Base-by-base conservation (phyloP, 2,113 vertebrate species). In the Anguilla rostrata region DNA sequence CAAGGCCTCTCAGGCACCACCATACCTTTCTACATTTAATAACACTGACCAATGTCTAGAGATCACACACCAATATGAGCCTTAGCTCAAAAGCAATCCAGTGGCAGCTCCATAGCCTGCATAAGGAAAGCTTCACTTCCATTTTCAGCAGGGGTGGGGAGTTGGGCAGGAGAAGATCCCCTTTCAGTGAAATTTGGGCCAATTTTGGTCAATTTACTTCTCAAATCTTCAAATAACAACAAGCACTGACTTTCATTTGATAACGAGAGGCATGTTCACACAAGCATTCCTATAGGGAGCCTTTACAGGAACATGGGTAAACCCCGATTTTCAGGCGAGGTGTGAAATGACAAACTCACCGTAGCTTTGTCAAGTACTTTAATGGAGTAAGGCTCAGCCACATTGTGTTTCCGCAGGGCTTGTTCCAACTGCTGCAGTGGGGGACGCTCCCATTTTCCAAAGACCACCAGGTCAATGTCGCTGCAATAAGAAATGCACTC, bases 361-460 rank as follows among this genome's bases (percentile, higher is more conserved):
- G 98, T 98, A 86, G 98, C 98, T 94, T 99, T 99, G 95, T 99
- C 98, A 84, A 99, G 96, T 90, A 99, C 98, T 97, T 99, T 99
- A 89, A 99, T 99, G 91, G 98, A 98, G 92, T 96, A 96, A 0
- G 98, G 97, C 90, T 99, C 97, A 0, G 98, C 98, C 92, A 99
- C 97, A 0, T 96, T 97, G 93, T 97, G 97, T 94, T 98, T 98
- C 87, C 97, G 96, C 81, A 99, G 95, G 82, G 97, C 98, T 91
- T 99, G 98, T 90, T 99, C 98, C 90, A 99, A 86, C 84, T 97
- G 95, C 88, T 98, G 98, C 78, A 99, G 92, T 5, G 98, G 98
- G 11, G 97, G 98, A 1, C 97, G 96, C 57, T 98, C 98, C 98
- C 98, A 99, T 86, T 98, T 99, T 63, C 98, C 98, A 91, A 99